Conservation (phyloP, 2,113 vertebrate species). For the Spilogale gracilis region DNA sequence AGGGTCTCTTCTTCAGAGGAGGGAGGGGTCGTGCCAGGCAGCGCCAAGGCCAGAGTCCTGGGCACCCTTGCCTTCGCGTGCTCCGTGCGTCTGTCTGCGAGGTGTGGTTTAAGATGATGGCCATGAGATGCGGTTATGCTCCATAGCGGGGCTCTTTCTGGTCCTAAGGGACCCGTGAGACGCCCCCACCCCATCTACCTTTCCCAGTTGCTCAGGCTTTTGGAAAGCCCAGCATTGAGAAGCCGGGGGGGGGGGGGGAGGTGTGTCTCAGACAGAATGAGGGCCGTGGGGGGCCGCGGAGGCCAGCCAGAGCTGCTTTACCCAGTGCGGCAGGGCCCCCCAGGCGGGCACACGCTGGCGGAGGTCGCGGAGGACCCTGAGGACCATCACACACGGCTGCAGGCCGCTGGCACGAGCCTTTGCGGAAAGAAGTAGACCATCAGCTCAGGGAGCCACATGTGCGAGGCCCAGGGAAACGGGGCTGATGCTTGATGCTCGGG, state of each 20-base stretch:
- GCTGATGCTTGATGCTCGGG: not conserved
- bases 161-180: not conserved
- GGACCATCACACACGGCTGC: conserved; percentile 92
- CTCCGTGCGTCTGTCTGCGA: accelerated
- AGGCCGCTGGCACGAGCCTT: conserved; percentile 92
- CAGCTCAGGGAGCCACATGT: not conserved
- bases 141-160: not conserved
- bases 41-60: not conserved
- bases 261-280: not conserved
- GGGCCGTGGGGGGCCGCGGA: not conserved
- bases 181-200: accelerated
- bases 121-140: not conserved
- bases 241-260: accelerated
- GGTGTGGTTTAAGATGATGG: not conserved
- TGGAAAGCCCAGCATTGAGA: accelerated
- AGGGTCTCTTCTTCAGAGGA: not conserved
- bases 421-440: not conserved
- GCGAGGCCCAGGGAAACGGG: accelerated
- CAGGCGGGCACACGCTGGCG: conserved; percentile 91
- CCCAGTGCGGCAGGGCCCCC: conserved; percentile 91
- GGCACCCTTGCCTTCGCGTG: accelerated
- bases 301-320: conserved; percentile 61
- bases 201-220: not conserved
- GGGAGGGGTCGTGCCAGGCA: not conserved
- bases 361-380: conserved; percentile 90